phyloP scores from a whole-genome alignment of 1,140 invertebrate genomes.

The Ceratina japonica region DNA sequence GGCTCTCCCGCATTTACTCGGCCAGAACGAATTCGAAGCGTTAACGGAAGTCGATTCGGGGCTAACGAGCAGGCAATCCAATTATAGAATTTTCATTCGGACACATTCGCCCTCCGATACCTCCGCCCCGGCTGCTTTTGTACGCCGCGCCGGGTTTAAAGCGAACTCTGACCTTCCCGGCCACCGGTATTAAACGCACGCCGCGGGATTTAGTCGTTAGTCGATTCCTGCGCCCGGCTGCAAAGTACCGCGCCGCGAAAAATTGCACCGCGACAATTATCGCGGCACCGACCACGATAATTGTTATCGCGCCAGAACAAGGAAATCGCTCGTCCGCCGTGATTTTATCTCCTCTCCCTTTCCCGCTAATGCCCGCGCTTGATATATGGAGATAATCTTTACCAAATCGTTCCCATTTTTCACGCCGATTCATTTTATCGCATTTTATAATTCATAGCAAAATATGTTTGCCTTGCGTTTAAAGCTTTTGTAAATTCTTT shows the following conservation, averaged over 20 bases:
- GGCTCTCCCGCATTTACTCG: constrained; percentile 22
- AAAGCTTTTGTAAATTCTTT: too few species aligned
- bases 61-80: constrained; percentile 73
- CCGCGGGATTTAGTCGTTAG: constrained; percentile 39
- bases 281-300: constrained; percentile 1
- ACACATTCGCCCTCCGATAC: constrained; percentile 53
- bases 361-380: not conserved
- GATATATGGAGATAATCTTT: too few species aligned
- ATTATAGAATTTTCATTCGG: constrained; percentile 74
- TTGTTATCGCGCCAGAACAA: constrained; percentile 12
- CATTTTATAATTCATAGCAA: too few species aligned
- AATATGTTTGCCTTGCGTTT: too few species aligned
- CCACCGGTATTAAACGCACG: constrained; percentile 39
- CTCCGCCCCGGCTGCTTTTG: constrained; percentile 44
- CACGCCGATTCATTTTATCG: too few species aligned
- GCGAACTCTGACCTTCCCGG: constrained; percentile 9
- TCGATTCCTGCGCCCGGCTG: constrained; percentile 39
- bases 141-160: constrained; percentile 41
- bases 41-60: constrained; percentile 73
- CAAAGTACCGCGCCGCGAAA: constrained; percentile 48
- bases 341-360: constrained; percentile 39
- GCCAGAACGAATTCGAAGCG: constrained; percentile 53
- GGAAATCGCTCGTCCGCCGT: constrained; percentile 25
- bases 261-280: constrained; percentile 55
- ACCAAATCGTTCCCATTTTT: too few species aligned